A percentile compares a stretch with the other conserved stretches of the same genome.
phyloP scores from a whole-genome alignment of 2,113 vertebrate species.

The Phaetusa simplex region DNA sequence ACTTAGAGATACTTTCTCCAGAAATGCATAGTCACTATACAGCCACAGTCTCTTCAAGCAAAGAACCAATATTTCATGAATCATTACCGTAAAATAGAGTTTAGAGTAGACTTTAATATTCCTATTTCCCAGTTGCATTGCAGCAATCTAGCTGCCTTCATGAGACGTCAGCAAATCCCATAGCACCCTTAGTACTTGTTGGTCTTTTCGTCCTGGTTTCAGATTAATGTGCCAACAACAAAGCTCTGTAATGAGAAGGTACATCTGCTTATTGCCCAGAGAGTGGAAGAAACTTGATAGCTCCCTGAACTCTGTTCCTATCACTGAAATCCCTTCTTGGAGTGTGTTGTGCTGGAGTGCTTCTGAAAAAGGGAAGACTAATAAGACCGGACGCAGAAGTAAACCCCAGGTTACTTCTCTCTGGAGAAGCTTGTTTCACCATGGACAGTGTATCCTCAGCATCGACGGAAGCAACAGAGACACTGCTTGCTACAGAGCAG shows the following conservation, averaged over 20 bases:
- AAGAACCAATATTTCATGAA: background rate
- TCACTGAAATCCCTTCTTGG: background rate
- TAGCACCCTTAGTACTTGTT: background rate
- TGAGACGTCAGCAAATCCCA: background rate
- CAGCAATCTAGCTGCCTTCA: background rate
- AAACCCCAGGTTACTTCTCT: background rate
- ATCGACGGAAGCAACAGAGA: background rate
- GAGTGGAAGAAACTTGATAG: background rate
- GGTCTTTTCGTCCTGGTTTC: background rate
- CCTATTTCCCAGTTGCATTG: constrained; percentile 10
- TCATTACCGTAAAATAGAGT: constrained; percentile 2
- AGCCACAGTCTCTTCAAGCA: background rate
- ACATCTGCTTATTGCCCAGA: background rate
- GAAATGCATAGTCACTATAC: background rate
- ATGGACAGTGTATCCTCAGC: background rate
- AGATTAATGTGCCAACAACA: background rate
- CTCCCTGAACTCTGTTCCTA: background rate
- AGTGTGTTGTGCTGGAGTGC: background rate
- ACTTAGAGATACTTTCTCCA: background rate
- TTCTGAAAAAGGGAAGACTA: background rate
- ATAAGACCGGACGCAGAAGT: background rate
- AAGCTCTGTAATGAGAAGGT: background rate
- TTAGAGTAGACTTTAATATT: constrained; percentile 19
- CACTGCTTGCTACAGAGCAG: background rate
- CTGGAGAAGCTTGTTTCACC: background rate